Evolutionary conservation across 2,888 invertebrate genomes (phyloP), one percentile per base, ranked within the genome.

Genomic region (Mythimna albipuncta): DNA sequence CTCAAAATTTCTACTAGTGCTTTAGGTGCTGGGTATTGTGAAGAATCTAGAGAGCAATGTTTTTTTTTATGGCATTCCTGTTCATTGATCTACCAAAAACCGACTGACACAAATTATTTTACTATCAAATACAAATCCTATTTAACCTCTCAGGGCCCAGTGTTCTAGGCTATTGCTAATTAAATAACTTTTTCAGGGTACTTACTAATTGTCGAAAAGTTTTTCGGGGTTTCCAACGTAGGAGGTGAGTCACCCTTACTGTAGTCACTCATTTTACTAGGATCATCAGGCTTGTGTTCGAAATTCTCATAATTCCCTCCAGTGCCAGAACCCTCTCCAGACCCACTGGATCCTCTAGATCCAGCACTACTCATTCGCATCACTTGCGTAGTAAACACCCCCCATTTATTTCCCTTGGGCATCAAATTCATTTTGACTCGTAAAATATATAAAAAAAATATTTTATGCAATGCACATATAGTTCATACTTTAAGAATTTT

Each of bases 351-450:
- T n/a, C n/a, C n/a, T 52, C n/a, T 21, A 0, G 58, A 10, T 0
- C 79, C 64, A 47, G 52, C 0, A 5, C 13, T 32, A 3, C 64
- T 58, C 13, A 50, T 62, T 13, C 47, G 57, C 26, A 69, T 19
- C 11, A 61, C 7, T 9, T 61, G 44, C 9, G 58, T 1, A 19
- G 52, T 19, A 10, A 63, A 62, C 5, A 50, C 10, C 52, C 41
- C 13, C 61, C 61, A 81, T 7, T 13, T 19, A 32, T 52, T 81
- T 10, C 52, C 2, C 13, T 47, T 69, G 6, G 61, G 13, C 41
- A 70, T 32, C 11, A 58, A 47, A 65, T 63, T 65, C 81, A 78
- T 81, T 13, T 32, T 54, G 6, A 32, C 3, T 55, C 55, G 26
- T 26, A 44, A 47, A 61, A 26, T 59, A n/a, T 38, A 38, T 11